Percentiles rank a stretch among this genome's conserved stretches.
phyloP scores from a whole-genome alignment of 1,140 invertebrate genomes.

The Drosophila equinoxialis region DNA sequence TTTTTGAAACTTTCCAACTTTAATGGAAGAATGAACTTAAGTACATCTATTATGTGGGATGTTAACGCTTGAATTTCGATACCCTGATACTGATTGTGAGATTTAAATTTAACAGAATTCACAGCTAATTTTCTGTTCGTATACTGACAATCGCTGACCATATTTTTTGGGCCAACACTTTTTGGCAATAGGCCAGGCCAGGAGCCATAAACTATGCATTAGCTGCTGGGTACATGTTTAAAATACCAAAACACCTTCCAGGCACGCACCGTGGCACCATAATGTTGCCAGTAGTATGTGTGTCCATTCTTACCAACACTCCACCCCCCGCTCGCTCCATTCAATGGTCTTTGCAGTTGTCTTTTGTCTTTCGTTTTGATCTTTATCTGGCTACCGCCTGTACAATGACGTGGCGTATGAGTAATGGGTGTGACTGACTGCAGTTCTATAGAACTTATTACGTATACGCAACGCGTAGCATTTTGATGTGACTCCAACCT shows the following conservation, averaged over 20 bases:
- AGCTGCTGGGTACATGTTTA: conserved; percentile 69
- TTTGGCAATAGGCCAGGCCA: conserved; percentile 51
- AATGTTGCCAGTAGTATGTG: conserved; percentile 40
- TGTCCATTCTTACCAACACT: conserved; percentile 11
- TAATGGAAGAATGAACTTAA: no score
- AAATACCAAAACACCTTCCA: conserved; percentile 73
- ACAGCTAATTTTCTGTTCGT: conserved; percentile 10
- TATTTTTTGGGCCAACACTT: conserved; percentile 66
- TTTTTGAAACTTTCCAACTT: no score
- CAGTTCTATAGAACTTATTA: conserved; percentile 75
- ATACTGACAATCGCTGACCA: conserved; percentile 42
- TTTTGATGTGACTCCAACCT: conserved; percentile 62
- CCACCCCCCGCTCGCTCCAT: conserved; percentile 17
- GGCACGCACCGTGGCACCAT: conserved; percentile 54
- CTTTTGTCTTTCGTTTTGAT: conserved; percentile 60
- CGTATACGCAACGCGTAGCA: conserved; percentile 78
- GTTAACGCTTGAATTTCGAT: neutral
- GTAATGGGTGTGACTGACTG: conserved; percentile 61
- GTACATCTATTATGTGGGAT: no score
- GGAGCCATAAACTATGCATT: conserved; percentile 76
- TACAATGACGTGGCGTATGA: conserved; percentile 77
- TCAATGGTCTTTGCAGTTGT: conserved; percentile 13
- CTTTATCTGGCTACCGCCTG: conserved; percentile 67
- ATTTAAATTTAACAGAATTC: neutral
- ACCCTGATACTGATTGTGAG: neutral